Conservation (phyloP, 2,888 invertebrate species). For the Macrophya annulata region DNA sequence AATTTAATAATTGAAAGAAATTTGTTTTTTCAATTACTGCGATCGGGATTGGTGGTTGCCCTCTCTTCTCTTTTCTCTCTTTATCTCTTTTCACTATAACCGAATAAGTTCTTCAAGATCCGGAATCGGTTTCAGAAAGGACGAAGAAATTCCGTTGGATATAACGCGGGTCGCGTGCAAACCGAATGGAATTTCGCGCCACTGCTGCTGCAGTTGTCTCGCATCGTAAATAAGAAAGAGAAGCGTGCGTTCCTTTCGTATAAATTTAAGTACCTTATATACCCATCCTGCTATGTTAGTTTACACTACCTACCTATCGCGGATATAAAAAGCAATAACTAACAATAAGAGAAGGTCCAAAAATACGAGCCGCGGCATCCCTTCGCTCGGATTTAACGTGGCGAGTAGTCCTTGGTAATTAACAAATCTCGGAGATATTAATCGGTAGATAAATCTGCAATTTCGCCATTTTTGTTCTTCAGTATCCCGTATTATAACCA, state of each 20-base stretch:
- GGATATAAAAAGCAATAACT: constrained; percentile 3
- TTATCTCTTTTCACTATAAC: not conserved
- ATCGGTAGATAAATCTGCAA: not conserved
- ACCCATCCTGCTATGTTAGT: not conserved
- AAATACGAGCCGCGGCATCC: constrained; percentile 29
- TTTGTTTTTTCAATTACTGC: not conserved
- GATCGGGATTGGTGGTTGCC: not conserved
- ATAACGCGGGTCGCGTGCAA: not conserved
- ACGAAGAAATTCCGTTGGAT: not conserved
- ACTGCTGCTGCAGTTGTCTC: constrained; percentile 5
- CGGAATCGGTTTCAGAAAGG: not conserved
- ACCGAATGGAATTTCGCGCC: constrained; percentile 42
- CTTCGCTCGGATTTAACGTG: not conserved
- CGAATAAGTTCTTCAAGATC: not conserved
- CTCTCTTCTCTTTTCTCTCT: not conserved
- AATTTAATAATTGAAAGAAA: too few relatives aligned
- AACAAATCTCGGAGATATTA: constrained; percentile 32
- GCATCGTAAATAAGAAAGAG: constrained; percentile 42
- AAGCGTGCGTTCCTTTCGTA: constrained; percentile 25
- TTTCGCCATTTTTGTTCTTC: not conserved
- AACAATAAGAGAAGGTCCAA: constrained; percentile 26
- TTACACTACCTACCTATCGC: too few relatives aligned
- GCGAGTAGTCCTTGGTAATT: not conserved
- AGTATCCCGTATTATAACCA: not conserved
- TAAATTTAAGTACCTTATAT: constrained; percentile 32